phyloP scores from a whole-genome alignment of 2,113 vertebrate genomes.

The Otolemur garnettii region DNA sequence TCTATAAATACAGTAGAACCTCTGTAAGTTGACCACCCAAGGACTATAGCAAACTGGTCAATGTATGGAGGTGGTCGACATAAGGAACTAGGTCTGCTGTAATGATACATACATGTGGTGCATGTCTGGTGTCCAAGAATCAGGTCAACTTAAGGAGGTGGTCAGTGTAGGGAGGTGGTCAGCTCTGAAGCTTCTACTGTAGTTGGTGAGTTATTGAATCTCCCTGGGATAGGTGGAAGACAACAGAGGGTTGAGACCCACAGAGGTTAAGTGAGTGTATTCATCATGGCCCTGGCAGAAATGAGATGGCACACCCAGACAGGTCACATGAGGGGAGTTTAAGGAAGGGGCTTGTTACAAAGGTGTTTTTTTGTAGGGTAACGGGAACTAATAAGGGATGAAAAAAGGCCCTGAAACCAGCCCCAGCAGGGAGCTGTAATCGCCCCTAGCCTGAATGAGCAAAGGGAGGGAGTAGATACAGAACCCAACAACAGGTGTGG shows the following conservation, averaged over 20 bases:
- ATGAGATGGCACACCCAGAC: not conserved
- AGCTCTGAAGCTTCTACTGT: too few species aligned
- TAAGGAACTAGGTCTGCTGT: too few species aligned
- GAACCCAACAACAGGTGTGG: not conserved
- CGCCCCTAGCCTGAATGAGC: not conserved
- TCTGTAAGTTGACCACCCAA: too few species aligned
- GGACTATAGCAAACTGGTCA: too few species aligned
- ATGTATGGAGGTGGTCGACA: too few species aligned
- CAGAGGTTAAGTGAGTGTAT: not conserved
- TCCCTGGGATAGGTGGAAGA: not conserved
- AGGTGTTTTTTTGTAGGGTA: not conserved
- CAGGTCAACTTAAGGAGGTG: too few species aligned
- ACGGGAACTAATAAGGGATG: not conserved
- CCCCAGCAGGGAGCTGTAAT: not conserved
- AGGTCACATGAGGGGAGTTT: not conserved
- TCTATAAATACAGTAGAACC: not conserved
- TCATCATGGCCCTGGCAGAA: not conserved
- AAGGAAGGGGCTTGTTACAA: not conserved
- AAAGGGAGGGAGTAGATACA: not conserved
- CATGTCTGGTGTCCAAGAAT: too few species aligned
- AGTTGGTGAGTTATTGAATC: slow-evolving; percentile 34
- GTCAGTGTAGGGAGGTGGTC: too few species aligned
- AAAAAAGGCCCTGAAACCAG: not conserved
- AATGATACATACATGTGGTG: too few species aligned
- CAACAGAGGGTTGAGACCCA: not conserved